Base-by-base conservation (phyloP, 1,140 invertebrate genomes). In the Drosophila grimshawi region DNA sequence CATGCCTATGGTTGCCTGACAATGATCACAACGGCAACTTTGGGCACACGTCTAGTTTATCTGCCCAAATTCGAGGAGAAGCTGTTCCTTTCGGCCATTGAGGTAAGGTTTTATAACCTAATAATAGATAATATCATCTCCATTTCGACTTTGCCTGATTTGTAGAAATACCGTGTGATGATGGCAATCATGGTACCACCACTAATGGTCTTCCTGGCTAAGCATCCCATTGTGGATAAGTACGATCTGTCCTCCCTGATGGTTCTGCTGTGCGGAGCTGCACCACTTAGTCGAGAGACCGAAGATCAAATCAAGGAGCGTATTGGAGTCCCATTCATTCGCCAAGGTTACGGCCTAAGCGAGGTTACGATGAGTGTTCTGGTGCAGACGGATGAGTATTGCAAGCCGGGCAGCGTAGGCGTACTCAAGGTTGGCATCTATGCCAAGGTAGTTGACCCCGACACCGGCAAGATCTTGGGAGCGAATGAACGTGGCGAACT, bases 341-440 rank as follows among this genome's bases (percentile, higher is more conserved):
- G 93, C 4, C 95, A 96, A 83, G 95, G 94, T 1, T 96, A 96
- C 80, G 95, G 96, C 0, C 93, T 96, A 83, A 96, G 95, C 3
- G 96, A 96, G 90, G n/a, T n/a, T n/a, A n/a, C n/a, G n/a, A n/a
- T n/a, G n/a, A n/a, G 86, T 70, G 65, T 92, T 1, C 43, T 91
- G 5, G 80, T 80, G n/a, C 90, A 92, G 67, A 92, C 64, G 81
- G 94, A 66, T 93, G 92, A 82, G 78, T 92, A 69, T 91, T 94
- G 64, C 91, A 94, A 94, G 76, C 81, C 93, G 0, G 94, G 95
- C 11, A 95, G 95, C 11, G 94, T 95, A 33, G 95, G 95, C 3
- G 93, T 93, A 10, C 92, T 95, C 2, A 94, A 94, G 2, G 93
- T 94, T 5, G 95, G 94, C n/a, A 94, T 95, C 92, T 93, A 93